Percentiles rank a stretch among this genome's conserved stretches.
phyloP scores from a whole-genome alignment of 37 sponge, comb jelly and placozoan species.

The Ianthella basta region DNA sequence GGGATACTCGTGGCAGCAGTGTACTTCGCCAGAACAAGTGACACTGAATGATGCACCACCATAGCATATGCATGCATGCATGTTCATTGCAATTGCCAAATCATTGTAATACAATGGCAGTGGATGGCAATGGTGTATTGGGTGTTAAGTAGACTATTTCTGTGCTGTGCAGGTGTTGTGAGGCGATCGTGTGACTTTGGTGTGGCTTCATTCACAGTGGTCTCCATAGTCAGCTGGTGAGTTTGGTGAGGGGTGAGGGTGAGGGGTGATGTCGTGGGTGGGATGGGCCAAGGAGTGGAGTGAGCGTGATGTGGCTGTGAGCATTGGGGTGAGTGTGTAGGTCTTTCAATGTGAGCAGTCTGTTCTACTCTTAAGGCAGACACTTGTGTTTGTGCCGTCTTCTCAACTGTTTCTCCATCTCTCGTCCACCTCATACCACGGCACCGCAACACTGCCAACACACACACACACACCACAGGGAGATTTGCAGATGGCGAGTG shows the following conservation, averaged over 20 bases:
- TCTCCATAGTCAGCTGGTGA: slow-evolving; percentile 66
- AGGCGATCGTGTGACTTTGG: slow-evolving; percentile 78
- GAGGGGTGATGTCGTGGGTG: no score
- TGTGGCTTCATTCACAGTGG: slow-evolving; percentile 58
- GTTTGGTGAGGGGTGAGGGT: not conserved
- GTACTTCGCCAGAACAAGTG: slow-evolving; percentile 69
- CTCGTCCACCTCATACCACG: not conserved
- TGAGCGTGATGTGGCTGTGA: no score
- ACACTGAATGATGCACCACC: not conserved
- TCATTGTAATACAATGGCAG: no score
- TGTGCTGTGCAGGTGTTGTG: slow-evolving; percentile 51
- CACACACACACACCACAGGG: slow-evolving; percentile 45
- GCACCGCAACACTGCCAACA: not conserved
- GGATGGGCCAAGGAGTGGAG: no score
- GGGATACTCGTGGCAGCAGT: slow-evolving; percentile 55
- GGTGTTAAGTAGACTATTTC: no score
- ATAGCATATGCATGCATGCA: not conserved
- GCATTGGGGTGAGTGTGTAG: no score
- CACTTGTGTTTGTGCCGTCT: not conserved
- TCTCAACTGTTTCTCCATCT: no score
- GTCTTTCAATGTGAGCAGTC: no score
- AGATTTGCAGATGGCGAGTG: slow-evolving; percentile 43
- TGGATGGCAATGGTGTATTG: no score
- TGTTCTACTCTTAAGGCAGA: not conserved
- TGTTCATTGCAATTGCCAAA: no score